These are phyloP conservation scores for Eriocheir sinensis DNA, from an alignment of 1,140 invertebrate genomes.

Conservation along the genomic window DNA sequence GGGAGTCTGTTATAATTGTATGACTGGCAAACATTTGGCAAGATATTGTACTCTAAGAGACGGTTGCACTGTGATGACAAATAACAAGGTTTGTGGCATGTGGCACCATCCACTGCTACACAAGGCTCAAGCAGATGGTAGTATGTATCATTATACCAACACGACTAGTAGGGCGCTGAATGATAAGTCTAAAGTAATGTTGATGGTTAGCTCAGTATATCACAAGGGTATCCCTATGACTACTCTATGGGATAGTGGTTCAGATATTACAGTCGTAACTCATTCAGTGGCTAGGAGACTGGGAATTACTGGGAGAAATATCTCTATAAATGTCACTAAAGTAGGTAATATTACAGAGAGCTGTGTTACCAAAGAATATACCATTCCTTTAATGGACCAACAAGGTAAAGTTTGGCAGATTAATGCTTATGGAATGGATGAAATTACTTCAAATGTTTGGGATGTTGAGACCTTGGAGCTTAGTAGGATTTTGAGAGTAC, in stretches of 20 bases:
- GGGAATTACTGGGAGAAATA: not conserved
- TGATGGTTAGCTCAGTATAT: no score
- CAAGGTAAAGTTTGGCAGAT: not conserved
- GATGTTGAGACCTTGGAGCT: conserved; percentile 3
- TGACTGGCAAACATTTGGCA: not conserved
- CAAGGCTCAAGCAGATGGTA: not conserved
- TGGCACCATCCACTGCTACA: not conserved
- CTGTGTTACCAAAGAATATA: conserved; percentile 32
- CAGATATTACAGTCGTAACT: not conserved
- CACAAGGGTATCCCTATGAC: not conserved
- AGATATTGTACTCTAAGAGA: not conserved
- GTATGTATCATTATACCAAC: not conserved
- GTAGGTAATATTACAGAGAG: not conserved
- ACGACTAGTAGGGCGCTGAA: not conserved
- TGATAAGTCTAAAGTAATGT: not conserved
- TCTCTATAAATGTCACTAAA: not conserved
- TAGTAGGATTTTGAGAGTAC: not conserved
- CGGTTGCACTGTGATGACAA: not conserved
- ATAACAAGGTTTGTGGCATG: not conserved
- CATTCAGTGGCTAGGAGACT: not conserved
- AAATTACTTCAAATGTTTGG: conserved; percentile 18
- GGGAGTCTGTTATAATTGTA: no score
- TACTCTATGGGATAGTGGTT: not conserved
- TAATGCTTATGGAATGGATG: not conserved
- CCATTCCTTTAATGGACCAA: conserved; percentile 10